Conservation (phyloP, 2,797 vertebrate species). For the Xiphophorus birchmanni region DNA sequence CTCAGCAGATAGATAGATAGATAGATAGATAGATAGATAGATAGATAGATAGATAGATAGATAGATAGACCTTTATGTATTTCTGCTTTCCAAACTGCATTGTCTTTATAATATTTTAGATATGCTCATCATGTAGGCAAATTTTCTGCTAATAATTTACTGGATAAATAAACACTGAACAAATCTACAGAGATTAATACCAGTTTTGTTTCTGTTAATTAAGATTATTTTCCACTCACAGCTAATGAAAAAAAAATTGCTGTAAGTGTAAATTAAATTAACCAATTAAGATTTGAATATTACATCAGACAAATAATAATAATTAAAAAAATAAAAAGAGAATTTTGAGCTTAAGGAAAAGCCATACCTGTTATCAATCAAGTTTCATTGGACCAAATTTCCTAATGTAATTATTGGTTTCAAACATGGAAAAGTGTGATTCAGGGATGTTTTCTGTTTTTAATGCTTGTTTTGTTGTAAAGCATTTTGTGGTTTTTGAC, state of each 20-base stretch:
- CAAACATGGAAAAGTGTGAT: neutral
- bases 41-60: too few relatives aligned
- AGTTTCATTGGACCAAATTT: neutral
- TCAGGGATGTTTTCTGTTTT: neutral
- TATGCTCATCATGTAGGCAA: neutral
- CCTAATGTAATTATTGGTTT: neutral
- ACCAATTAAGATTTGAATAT: too few relatives aligned
- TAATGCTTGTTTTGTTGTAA: neutral
- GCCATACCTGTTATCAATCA: neutral
- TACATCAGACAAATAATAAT: too few relatives aligned
- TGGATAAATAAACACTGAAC: neutral
- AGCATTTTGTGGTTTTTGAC: neutral
- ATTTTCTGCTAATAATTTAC: neutral
- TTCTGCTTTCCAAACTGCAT: neutral
- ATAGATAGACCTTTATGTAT: too few relatives aligned
- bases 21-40: too few relatives aligned
- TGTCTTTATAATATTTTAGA: too few relatives aligned
- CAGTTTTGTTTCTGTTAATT: neutral
- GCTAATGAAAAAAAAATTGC: neutral
- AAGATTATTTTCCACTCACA: neutral
- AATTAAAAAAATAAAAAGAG: too few relatives aligned
- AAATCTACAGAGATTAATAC: neutral
- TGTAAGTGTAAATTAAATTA: too few relatives aligned
- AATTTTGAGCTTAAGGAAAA: neutral
- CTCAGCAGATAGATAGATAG: neutral